These are phyloP conservation scores for Porites divaricata DNA, from an alignment of 92 coral and sea anemone species.

Conservation along the genomic window DNA sequence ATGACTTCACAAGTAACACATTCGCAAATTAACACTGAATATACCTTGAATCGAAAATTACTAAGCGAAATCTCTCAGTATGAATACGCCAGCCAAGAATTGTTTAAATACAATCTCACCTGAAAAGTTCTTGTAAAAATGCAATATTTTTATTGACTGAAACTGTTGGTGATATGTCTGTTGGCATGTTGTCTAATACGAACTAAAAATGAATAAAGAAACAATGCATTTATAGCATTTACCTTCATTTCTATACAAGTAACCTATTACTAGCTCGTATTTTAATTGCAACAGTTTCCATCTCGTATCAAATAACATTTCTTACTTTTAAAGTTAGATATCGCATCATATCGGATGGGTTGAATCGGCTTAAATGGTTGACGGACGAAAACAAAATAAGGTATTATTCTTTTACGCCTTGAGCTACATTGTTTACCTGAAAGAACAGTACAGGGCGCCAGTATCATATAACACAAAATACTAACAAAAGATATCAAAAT, in stretches of 20 bases:
- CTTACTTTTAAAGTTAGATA: not conserved
- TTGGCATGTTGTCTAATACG: slow-evolving; percentile 1
- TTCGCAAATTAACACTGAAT: slow-evolving; percentile 2
- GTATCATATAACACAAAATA: not conserved
- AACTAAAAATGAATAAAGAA: not conserved
- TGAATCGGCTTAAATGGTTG: not conserved
- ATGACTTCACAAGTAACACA: not conserved
- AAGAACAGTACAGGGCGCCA: not conserved
- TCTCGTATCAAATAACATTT: not conserved
- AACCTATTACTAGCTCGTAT: not conserved
- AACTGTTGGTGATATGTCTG: slow-evolving; percentile 17
- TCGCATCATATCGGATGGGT: not conserved
- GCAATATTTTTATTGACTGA: slow-evolving; percentile 4
- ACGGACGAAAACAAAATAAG: not conserved
- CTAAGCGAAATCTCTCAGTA: not conserved
- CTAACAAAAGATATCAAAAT: not conserved
- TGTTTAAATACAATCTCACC: not conserved
- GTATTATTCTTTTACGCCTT: not conserved
- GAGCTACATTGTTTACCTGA: not conserved
- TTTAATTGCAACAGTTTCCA: not conserved
- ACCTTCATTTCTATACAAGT: not conserved
- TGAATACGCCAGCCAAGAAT: slow-evolving; percentile 17
- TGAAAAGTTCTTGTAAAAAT: not conserved
- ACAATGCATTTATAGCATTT: not conserved
- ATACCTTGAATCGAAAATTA: not conserved